Conservation (phyloP, 1,140 invertebrate species). For the Temnothorax longispinosus region DNA sequence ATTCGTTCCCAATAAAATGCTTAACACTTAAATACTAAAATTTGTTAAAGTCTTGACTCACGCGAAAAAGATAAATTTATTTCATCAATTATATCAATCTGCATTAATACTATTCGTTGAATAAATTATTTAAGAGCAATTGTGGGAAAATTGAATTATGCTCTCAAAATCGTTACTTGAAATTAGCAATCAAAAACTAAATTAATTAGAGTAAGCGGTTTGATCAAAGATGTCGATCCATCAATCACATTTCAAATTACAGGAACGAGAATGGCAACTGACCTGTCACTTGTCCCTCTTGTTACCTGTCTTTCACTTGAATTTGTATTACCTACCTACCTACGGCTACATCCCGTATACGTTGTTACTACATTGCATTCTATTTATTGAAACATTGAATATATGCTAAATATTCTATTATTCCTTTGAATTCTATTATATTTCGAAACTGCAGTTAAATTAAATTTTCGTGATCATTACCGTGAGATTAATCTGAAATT, state of each 20-base stretch:
- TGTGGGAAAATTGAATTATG: background rate
- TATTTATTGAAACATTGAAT: background rate
- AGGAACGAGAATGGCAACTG: slow-evolving; percentile 23
- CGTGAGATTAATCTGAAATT: background rate
- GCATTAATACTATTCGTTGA: background rate
- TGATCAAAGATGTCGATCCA: slow-evolving; percentile 39
- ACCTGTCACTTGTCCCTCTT: background rate
- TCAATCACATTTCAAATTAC: slow-evolving; percentile 38
- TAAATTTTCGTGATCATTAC: background rate
- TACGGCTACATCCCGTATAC: background rate
- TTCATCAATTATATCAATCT: background rate
- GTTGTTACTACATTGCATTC: background rate
- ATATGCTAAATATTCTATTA: background rate
- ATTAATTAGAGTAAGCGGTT: background rate
- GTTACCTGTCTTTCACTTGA: slow-evolving; percentile 21
- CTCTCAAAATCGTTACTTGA: background rate
- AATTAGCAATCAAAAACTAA: slow-evolving; percentile 2
- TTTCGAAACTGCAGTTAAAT: background rate
- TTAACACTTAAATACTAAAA: slow-evolving; percentile 3
- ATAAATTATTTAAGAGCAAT: background rate
- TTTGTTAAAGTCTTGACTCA: background rate
- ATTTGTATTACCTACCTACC: background rate
- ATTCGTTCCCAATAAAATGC: background rate
- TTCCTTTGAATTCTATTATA: background rate
- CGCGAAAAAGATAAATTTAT: background rate